Percentiles rank a stretch among this genome's conserved stretches.
These are phyloP conservation scores for Danio albolineatus DNA, from an alignment of 2,797 vertebrate species.

Conservation along the genomic window DNA sequence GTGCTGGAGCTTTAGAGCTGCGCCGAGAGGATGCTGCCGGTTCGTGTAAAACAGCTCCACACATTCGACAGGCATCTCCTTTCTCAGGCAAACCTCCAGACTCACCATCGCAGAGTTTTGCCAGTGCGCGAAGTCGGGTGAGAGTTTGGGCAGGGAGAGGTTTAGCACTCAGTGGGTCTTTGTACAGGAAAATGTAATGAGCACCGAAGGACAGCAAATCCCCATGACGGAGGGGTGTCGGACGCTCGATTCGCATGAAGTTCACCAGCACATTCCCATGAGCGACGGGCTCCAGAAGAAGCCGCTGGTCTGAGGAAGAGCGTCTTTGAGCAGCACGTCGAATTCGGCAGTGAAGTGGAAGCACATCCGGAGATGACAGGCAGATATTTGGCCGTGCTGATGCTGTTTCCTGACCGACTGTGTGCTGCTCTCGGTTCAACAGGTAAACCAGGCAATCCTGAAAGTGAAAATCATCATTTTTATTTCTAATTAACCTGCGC, in stretches of 20 bases:
- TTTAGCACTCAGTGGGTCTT: conserved; percentile 88
- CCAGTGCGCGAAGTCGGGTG: conserved; percentile 81
- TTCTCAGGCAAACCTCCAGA: conserved; percentile 43
- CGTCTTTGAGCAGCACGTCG: conserved; percentile 69
- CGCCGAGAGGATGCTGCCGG: conserved; percentile 2
- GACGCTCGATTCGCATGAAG: conserved; percentile 84
- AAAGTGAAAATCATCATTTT: background rate
- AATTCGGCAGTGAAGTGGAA: conserved; percentile 91
- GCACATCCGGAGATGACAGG: conserved; percentile 91
- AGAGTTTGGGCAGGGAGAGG: conserved; percentile 86
- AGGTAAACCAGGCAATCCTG: conserved; percentile 96
- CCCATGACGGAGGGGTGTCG: conserved; percentile 86
- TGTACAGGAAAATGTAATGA: conserved; percentile 94
- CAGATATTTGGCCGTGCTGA: conserved; percentile 93
- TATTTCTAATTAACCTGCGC: too few relatives aligned
- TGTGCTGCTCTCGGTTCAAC: conserved; percentile 92
- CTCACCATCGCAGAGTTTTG: conserved; percentile 71
- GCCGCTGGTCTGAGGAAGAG: conserved; percentile 68
- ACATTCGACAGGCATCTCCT: conserved; percentile 80
- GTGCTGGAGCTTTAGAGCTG: conserved; percentile 45
- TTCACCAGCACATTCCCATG: conserved; percentile 86
- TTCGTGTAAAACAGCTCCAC: conserved; percentile 81
- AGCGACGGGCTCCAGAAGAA: conserved; percentile 86
- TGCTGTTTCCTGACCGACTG: conserved; percentile 91
- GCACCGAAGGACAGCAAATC: conserved; percentile 93